Percentiles rank a stretch among this genome's conserved stretches.
Evolutionary conservation across 2,113 vertebrate species (phyloP).

Genomic region (Aptenodytes forsteri): DNA sequence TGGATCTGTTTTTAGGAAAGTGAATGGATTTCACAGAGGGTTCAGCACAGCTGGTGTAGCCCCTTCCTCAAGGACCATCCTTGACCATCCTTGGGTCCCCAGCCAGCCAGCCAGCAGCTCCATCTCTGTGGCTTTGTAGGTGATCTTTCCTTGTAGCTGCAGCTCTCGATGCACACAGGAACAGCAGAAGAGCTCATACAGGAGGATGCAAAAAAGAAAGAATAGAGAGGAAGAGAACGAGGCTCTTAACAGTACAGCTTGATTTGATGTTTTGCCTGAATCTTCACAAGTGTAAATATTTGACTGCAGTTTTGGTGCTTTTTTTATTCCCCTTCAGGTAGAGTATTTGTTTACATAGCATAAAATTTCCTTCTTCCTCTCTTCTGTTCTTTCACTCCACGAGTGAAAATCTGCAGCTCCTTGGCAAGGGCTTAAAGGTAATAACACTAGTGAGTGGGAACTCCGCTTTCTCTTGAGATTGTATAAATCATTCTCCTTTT

Average conservation of each 20-base stretch:
- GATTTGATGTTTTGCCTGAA: slow-evolving; percentile 62
- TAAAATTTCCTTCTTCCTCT: slow-evolving; percentile 34
- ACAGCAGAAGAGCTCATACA: not conserved
- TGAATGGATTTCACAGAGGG: not conserved
- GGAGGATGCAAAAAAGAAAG: not conserved
- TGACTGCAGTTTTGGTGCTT: slow-evolving; percentile 38
- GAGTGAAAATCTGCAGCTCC: not conserved
- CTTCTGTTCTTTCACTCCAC: not conserved
- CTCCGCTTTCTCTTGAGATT: not conserved
- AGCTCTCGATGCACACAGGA: not conserved
- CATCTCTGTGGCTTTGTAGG: not conserved
- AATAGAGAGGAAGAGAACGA: not conserved
- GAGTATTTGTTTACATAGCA: slow-evolving; percentile 52
- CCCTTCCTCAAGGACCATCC: not conserved
- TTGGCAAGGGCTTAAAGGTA: not conserved
- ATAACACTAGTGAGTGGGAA: not conserved
- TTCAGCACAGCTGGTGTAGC: not conserved
- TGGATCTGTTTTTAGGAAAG: not conserved
- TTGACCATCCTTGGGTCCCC: not conserved
- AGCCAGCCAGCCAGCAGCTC: not conserved
- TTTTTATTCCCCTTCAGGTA: slow-evolving; percentile 58
- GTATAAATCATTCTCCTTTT: not conserved
- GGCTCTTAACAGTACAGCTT: slow-evolving; percentile 25
- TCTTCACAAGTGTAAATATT: slow-evolving; percentile 66
- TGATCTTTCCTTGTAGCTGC: not conserved